Evolutionary conservation across 2,888 invertebrate species (phyloP), one percentile per base, ranked within the genome.

Genomic region (Augiades crinisus): DNA sequence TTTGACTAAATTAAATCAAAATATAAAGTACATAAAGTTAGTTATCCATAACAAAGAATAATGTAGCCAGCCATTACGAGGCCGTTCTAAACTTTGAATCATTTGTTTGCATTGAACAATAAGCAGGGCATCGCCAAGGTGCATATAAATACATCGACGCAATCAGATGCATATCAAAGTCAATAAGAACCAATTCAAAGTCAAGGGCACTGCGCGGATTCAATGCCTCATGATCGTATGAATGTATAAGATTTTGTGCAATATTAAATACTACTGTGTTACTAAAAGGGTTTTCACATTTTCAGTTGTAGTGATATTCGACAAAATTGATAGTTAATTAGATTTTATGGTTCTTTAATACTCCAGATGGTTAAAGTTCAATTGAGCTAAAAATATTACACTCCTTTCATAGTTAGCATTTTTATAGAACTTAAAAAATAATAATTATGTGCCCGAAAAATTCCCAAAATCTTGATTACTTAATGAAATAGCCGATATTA

Each of bases 161-260:
- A 41, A 49, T 41, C 41, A 41, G 12, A 49, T 41, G 41, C 41
- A 41, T 40, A 47, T 47, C 43, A 50, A 37, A 51, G 40, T 51
- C 47, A 53, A 57, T 51, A 44, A 36, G 38, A 45, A 31, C 22
- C 40, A 53, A 47, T 27, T 45, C 45, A 53, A 53, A 47, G 57
- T 57, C 57, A 57, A 57, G 55, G 57, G 45, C 53, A 38, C 17
- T 3, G 6, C 5, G 37, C 17, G 44, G 47, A 34, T 34, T 17
- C 49, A 41, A 49, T 41, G 41, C 49, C 49, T 49, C 34, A 2
- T 22, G n/a, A 47, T 17, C 21, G 24, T 49, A 41, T 8, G 17
- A 22, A 40, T 33, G 27, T 22, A 16, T 3, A 17, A 27, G 8
- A 24, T 24, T 24, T 24, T 24, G 24, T 8, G 7, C 1, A 8